Base-by-base conservation (phyloP, 2,888 invertebrate genomes). In the Tricholauxania praeusta region DNA sequence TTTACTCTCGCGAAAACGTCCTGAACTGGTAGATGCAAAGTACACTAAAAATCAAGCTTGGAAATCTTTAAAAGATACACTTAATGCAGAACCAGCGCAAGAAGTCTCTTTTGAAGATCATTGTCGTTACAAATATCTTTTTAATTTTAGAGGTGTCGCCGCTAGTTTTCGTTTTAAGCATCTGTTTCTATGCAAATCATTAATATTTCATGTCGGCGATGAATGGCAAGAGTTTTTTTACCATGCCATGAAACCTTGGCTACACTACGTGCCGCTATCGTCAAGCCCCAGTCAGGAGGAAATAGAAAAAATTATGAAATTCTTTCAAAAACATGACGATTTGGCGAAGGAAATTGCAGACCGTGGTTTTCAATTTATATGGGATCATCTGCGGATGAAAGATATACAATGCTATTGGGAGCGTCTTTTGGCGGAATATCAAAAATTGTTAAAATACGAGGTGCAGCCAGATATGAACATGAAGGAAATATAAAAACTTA, bases 41-140 rank as follows among this genome's bases (percentile, higher is more conserved):
- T 99, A 98, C 84, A 99, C 98, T 0, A 98, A 97, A 88, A 99
- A 99, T 88, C 99, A 99, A 89, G 98, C 98, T 0, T 99, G 98
- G 98, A 98, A 96, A 88, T 97, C 97, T 7, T 93, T 94, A 77
- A 92, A 96, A 92, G 98, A 98, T 83, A 98, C 98, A 0, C 89
- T 98, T 12, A 90, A 94, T 82, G 92, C 91, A 15, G 90, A 93
- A 32, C 95, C 98, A 65, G 98, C 97, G 0, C 82, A 90, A 72
- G 98, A 98, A 89, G 93, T 96, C 0, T 90, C 94, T 1, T 92
- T 99, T 78, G 96, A 96, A 88, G 93, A 95, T 14, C 98, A 98
- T 86, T 99, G 98, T 87, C 91, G 92, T 86, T 98, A 93, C 87
- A 96, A 96, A 87, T 98, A 96, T 86, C 89, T 98, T 55, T 98